Conservation (phyloP, 2,888 invertebrate genomes). For the Apamea crenata region DNA sequence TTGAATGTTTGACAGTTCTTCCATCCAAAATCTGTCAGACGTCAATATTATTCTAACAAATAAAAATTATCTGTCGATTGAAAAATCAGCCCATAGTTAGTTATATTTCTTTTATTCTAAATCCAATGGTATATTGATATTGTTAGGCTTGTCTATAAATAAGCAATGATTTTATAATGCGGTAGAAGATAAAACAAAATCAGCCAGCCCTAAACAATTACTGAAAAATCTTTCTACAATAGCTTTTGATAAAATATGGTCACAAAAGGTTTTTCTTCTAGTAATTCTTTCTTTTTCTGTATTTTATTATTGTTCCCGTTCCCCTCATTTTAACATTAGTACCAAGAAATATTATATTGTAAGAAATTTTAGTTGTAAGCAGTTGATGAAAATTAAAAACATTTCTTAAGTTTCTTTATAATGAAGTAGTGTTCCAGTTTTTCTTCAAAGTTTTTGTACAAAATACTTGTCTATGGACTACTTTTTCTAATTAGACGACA, state of each 20-base stretch:
- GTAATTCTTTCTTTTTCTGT: background rate
- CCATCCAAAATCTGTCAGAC: no score
- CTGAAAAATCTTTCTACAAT: background rate
- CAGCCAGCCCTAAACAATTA: background rate
- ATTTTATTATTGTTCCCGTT: background rate
- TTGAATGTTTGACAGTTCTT: no score
- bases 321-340: background rate
- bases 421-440: conserved; percentile 32
- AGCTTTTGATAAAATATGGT: background rate
- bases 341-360: conserved; percentile 41
- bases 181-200: background rate
- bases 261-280: background rate
- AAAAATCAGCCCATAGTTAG: background rate
- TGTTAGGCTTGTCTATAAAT: background rate
- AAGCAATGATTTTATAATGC: background rate
- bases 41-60: no score
- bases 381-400: conserved; percentile 39
- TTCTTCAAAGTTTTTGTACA: conserved; percentile 36
- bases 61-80: no score
- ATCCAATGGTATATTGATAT: background rate
- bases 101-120: background rate
- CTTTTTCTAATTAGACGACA: conserved; percentile 31
- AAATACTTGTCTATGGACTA: conserved; percentile 16
- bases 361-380: conserved; percentile 30
- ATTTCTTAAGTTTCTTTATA: conserved; percentile 37